Evolutionary conservation across 1,140 invertebrate species (phyloP).

Genomic region (Asobara japonica): DNA sequence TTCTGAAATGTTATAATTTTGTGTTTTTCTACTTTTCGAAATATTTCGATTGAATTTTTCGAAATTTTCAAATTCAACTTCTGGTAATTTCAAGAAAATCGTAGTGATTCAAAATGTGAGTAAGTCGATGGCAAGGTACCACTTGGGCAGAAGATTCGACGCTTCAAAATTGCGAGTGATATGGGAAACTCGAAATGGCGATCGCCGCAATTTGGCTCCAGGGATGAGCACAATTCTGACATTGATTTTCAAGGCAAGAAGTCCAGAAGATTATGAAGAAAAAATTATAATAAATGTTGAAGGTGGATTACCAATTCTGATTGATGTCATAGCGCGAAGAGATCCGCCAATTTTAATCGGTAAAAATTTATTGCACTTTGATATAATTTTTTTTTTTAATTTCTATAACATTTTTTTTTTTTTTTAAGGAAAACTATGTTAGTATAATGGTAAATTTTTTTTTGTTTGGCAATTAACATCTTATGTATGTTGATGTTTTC

Average conservation of each 20-base stretch:
- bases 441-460: too few species aligned
- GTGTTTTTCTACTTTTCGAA: too few species aligned
- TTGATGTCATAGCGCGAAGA: conserved; percentile 42
- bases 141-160: conserved; percentile 33
- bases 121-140: conserved; percentile 45
- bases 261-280: conserved; percentile 44
- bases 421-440: too few species aligned
- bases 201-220: conserved; percentile 45
- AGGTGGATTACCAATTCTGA: conserved; percentile 40
- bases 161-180: conserved; percentile 44
- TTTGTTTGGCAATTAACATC: too few species aligned
- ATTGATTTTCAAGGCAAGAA: conserved; percentile 45
- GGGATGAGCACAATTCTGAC: conserved; percentile 50
- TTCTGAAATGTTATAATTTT: too few species aligned
- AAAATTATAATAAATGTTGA: conserved; percentile 43
- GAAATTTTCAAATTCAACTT: not conserved
- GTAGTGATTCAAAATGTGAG: conserved; percentile 48
- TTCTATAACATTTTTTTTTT: too few species aligned
- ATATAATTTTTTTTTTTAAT: conserved; percentile 24
- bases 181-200: conserved; percentile 26
- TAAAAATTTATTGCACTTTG: conserved; percentile 27
- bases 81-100: conserved; percentile 42
- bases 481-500: too few species aligned
- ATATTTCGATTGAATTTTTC: not conserved
- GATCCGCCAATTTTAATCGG: conserved; percentile 50